Evolutionary conservation across 2,797 vertebrate species (phyloP), one percentile per base, ranked within the genome.

Genomic region (Bovichtus diacanthus): DNA sequence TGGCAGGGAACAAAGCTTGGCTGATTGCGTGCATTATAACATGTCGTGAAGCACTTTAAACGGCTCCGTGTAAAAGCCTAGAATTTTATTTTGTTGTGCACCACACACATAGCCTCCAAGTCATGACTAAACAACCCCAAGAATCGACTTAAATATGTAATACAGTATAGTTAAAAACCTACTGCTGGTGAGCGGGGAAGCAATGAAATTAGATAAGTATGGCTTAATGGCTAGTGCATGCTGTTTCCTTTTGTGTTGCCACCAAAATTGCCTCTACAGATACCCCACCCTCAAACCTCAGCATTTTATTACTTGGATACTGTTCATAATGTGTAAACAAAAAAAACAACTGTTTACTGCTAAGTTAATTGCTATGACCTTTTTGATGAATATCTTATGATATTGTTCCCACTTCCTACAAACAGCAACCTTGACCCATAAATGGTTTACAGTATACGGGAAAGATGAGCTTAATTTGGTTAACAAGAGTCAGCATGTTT

Each of bases 341-440:
- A n/a, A 51, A 41, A 73, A 54, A 46, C 21, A 19, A 9, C 73
- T 74, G 75, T 80, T 82, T 71, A 72, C 64, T 61, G 63, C 78
- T 74, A 55, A 53, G n/a, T 83, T 82, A 84, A 81, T 78, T 84
- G 63, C 21, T 74, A 3, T 66, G 71, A 86, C 71, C 82, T 67
- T 76, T 83, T 82, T 81, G 43, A 82, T 77, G 29, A 78, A 54
- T 68, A 50, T 79, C 84, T 84, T 25, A 81, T 78, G 38, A 55
- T 73, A 66, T 74, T 81, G 68, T 85, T 86, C 62, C 38, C 44
- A 4, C 60, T 68, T 67, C 47, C 60, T 67, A 60, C 78, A 88
- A 89, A 84, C 31, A 70, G 38, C 47, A n/a, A 46, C 61, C 21
- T 70, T 70, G 31, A 60, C 36, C 51, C 49, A 64, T 67, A 62